These are phyloP conservation scores for Apteryx owenii DNA, from an alignment of 2,113 vertebrate species.

Conservation along the genomic window DNA sequence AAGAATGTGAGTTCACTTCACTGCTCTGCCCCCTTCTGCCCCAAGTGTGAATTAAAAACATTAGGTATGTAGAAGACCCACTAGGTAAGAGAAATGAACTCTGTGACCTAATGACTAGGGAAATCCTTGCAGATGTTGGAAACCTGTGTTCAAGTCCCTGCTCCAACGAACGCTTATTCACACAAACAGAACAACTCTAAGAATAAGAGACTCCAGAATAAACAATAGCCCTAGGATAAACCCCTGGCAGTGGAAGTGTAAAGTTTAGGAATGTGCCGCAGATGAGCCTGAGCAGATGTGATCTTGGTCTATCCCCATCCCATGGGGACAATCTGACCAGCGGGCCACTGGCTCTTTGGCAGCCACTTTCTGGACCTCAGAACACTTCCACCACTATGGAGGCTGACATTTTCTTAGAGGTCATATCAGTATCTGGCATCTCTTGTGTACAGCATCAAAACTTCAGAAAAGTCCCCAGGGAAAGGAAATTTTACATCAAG, in stretches of 20 bases:
- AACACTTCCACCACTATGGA: not conserved
- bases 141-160: not conserved
- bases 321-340: not conserved
- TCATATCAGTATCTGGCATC: not conserved
- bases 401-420: not conserved
- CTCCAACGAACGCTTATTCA: not conserved
- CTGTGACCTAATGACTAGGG: not conserved
- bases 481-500: not conserved
- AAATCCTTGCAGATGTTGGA: not conserved
- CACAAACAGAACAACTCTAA: not conserved
- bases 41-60: not conserved
- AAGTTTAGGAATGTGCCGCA: not conserved
- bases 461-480: not conserved
- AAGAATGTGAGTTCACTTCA: not conserved
- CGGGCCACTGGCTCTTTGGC: not conserved
- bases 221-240: not conserved
- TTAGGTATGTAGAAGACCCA: not conserved
- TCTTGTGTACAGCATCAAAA: not conserved
- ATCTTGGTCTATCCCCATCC: not conserved
- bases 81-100: not conserved
- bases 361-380: not conserved
- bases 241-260: accelerated
- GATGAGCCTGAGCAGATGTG: not conserved
- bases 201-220: not conserved
- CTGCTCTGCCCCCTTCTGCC: not conserved